Conservation (phyloP, 2,888 invertebrate species). For the Therioaphis trifolii region DNA sequence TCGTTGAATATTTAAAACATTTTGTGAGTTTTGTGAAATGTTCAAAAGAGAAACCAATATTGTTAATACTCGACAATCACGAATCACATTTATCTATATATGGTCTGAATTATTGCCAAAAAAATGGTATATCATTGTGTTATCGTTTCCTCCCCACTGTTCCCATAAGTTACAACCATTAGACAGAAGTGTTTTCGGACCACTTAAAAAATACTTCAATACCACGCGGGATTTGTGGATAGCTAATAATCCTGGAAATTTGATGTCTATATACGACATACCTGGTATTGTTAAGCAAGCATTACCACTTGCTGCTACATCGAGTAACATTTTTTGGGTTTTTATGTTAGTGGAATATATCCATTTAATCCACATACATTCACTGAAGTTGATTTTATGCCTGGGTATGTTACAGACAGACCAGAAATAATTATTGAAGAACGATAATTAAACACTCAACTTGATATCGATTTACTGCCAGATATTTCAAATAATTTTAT, state of each 20-base stretch:
- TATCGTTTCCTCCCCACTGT: too few relatives aligned
- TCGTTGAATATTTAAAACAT: too few relatives aligned
- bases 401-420: constrained; percentile 10
- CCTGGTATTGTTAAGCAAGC: constrained; percentile 64
- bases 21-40: too few relatives aligned
- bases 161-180: constrained; percentile 56
- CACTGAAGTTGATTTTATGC: constrained; percentile 27
- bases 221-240: constrained; percentile 62
- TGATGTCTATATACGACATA: constrained; percentile 64
- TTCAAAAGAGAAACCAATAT: too few relatives aligned
- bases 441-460: neutral
- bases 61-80: constrained; percentile 55
- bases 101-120: constrained; percentile 18
- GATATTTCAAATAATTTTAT: neutral
- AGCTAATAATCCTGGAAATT: constrained; percentile 66
- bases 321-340: constrained; percentile 66
- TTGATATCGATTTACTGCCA: neutral
- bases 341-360: constrained; percentile 65
- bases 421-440: neutral
- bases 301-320: constrained; percentile 66
- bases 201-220: constrained; percentile 63
- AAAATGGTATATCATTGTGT: constrained; percentile 47
- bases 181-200: constrained; percentile 64
- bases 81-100: constrained; percentile 47
- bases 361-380: constrained; percentile 65